Evolutionary conservation across 2,888 invertebrate genomes (phyloP), one percentile per base, ranked within the genome.

Genomic region (Allygus modestus): DNA sequence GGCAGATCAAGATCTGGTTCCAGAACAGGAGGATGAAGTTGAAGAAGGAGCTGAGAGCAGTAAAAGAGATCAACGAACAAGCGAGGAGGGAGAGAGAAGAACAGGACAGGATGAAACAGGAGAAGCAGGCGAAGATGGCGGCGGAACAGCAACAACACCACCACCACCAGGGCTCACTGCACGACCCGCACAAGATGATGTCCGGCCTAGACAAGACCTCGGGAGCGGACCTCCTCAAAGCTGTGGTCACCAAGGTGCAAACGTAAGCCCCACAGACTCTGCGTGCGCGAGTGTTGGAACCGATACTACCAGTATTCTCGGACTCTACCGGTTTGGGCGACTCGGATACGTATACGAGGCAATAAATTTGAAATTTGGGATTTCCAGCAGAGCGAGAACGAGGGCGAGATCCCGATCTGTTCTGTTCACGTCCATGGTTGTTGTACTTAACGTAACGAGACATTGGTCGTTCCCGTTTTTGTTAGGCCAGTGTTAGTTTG

Each of bases 1-100:
- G 98, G 89, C 98, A 98, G 93, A 98, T 98, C 90, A 98, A 98
- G 92, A 98, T 97, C 91, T 97, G 97, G 97, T 97, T 98, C 92
- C 98, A 98, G 91, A 98, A 98, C 87, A 85, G 89, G 83, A 86
- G 88, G 83, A 88, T 88, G 89, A 89, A 88, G 85, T 86, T 88
- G 85, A 89, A 89, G 86, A 89, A 89, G 84, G 89, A 89, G 82
- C 85, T 89, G 82, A 82, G 88, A 43, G 89, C 88, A 83, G 88
- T 98, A 81, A 97, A 98, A 90, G 98, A 98, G 92, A 97, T 97
- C 89, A 97, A 97, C 92, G 97, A 97, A 90, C 97, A 97, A 89
- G 97, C 97, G 87, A 94, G 97, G 89, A 93, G 97, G 88, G 97
- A 97, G 89, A 93, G 97, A 83, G 97, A 97, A 90, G 97, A 97